Base-by-base conservation (phyloP, 2,113 vertebrate genomes). In the Chloropsis hardwickii region DNA sequence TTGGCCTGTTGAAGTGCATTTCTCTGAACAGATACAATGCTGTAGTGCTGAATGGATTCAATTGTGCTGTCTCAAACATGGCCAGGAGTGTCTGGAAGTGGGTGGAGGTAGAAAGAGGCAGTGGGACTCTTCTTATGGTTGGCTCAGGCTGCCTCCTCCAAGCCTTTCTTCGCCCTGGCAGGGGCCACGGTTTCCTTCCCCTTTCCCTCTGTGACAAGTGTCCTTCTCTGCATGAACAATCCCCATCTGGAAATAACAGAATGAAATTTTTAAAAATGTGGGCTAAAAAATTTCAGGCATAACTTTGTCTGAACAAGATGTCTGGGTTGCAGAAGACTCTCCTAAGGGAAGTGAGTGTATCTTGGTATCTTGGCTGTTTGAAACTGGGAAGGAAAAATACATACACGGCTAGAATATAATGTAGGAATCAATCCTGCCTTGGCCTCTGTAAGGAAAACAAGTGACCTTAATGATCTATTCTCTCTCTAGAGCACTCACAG, bases 401-500 rank as follows among this genome's bases (percentile, higher is more conserved):
- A 83, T 92, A 77, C 64, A 88, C 1, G 48, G 90, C 86, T 84
- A 94, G 90, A 94, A 88, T 82, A 93, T 82, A 96, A 95, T 92
- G 88, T 72, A 96, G 76, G 87, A 97, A 96, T 96, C 95, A 97
- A 93, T 95, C 82, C 85, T 92, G 85, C 76, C 72, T 94, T 93
- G 90, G 92, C 90, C 93, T 95, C 85, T 88, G 64, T 86, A 84
- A 93, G 94, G 92, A 94, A 96, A 95, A 96, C 96, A 96, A 95
- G 92, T 96, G 96, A 96, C 95, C 93, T 96, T 95, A 96, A 96
- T 95, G 96, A 95, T 96, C 96, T 94, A 95, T 97, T 97, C 95
- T 96, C 88, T 97, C 95, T 96, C 90, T 96, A 96, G 94, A 97
- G 95, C 95, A 92, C 94, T 96, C 96, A 95, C 88, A 96, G 65